Conservation (phyloP, 2,797 vertebrate species). For the Thalassophryne amazonica region DNA sequence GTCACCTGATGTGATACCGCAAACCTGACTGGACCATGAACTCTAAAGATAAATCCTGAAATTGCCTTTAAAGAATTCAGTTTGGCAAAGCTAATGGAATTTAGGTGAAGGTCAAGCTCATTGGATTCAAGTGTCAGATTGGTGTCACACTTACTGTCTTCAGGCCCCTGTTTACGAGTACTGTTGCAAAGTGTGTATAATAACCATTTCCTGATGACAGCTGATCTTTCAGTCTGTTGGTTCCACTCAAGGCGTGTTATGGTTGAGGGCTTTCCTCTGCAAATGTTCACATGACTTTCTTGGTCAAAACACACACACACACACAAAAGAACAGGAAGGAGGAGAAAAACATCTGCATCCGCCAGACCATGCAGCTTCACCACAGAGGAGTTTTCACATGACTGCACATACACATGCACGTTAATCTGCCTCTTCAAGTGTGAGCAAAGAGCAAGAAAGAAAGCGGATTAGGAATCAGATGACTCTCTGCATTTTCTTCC, state of each 20-base stretch:
- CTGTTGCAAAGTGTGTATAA: no score
- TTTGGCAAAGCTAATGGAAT: no score
- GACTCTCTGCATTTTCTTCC: slow-evolving; percentile 75
- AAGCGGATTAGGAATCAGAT: slow-evolving; percentile 78
- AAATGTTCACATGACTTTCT: slow-evolving; percentile 36
- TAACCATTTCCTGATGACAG: slow-evolving; percentile 8
- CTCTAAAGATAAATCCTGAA: no score
- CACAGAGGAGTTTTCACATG: slow-evolving; percentile 63
- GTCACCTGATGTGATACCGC: no score
- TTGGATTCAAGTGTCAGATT: no score
- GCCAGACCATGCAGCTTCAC: slow-evolving; percentile 51
- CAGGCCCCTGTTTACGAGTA: no score
- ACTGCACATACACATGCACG: slow-evolving; percentile 73
- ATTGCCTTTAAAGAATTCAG: no score
- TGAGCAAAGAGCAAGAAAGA: slow-evolving; percentile 59
- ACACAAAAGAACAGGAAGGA: no score
- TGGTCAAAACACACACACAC: slow-evolving; percentile 34
- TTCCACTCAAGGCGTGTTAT: slow-evolving; percentile 26
- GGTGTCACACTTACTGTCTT: no score
- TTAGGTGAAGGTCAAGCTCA: no score
- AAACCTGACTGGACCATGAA: no score
- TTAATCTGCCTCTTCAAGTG: slow-evolving; percentile 70
- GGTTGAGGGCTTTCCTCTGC: slow-evolving; percentile 39
- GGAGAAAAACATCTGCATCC: slow-evolving; percentile 51
- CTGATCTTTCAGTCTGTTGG: slow-evolving; percentile 24